These are phyloP conservation scores for Cecropterus lyciades DNA, from an alignment of 1,140 invertebrate genomes.

Conservation along the genomic window DNA sequence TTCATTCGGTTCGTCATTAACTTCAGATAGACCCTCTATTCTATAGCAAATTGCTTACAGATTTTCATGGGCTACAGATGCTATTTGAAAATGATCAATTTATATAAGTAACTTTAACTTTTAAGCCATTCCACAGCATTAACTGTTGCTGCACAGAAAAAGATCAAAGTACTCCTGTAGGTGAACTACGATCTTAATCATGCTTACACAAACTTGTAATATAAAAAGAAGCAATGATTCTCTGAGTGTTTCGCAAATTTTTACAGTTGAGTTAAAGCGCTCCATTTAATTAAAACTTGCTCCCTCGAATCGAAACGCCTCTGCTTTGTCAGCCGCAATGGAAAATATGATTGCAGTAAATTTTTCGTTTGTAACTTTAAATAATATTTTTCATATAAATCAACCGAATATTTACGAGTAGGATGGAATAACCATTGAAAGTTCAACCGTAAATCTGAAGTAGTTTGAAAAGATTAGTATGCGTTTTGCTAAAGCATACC, in stretches of 20 bases:
- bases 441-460: constrained; percentile 41
- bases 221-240: constrained; percentile 46
- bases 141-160: too few relatives aligned
- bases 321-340: constrained; percentile 39
- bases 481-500: constrained; percentile 6
- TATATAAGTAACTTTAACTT: too few relatives aligned
- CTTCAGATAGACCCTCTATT: too few relatives aligned
- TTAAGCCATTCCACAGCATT: too few relatives aligned
- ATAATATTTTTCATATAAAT: constrained; percentile 39
- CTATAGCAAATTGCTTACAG: too few relatives aligned
- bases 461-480: constrained; percentile 32
- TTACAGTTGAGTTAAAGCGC: constrained; percentile 48
- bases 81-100: too few relatives aligned
- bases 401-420: constrained; percentile 38
- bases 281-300: constrained; percentile 58
- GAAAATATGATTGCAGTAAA: constrained; percentile 30
- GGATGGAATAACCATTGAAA: constrained; percentile 39
- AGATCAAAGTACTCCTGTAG: too few relatives aligned
- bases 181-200: too few relatives aligned
- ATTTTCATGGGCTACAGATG: too few relatives aligned
- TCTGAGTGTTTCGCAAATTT: constrained; percentile 52
- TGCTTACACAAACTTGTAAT: constrained; percentile 15
- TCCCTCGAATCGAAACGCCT: constrained; percentile 40
- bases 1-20: too few relatives aligned
- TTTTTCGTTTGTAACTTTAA: constrained; percentile 22